These are phyloP conservation scores for Lepidostoma basale DNA, from an alignment of 1,140 invertebrate genomes.

Conservation along the genomic window DNA sequence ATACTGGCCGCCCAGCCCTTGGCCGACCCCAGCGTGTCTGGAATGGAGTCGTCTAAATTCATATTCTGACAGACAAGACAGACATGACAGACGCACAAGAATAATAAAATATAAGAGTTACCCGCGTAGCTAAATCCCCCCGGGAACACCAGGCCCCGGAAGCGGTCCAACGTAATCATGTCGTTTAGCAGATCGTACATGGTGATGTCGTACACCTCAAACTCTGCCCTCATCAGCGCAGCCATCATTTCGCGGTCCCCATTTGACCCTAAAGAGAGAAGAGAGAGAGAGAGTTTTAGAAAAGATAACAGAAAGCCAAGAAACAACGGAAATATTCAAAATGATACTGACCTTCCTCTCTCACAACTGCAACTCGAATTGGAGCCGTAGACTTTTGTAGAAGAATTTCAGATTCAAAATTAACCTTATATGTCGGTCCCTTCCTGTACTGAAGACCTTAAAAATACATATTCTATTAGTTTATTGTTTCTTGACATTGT, in stretches of 20 bases:
- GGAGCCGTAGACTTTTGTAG: conserved; percentile 54
- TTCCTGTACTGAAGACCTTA: conserved; percentile 64
- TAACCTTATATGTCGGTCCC: conserved; percentile 70
- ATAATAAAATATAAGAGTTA: conserved; percentile 48
- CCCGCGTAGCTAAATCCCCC: conserved; percentile 98
- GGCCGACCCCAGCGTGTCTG: conserved; percentile 94
- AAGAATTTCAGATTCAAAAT: conserved; percentile 71
- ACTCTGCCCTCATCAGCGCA: conserved; percentile 89
- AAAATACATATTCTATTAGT: conserved; percentile 24
- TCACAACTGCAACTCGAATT: conserved; percentile 84
- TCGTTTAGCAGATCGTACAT: conserved; percentile 85
- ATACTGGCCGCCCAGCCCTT: conserved; percentile 97
- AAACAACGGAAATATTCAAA: not conserved
- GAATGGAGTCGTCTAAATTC: not conserved
- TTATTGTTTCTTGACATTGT: no score
- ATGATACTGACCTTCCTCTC: conserved; percentile 82
- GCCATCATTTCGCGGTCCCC: conserved; percentile 97
- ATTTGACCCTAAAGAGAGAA: conserved; percentile 68
- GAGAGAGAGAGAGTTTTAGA: not conserved
- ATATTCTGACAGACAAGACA: not conserved
- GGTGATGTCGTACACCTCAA: conserved; percentile 90
- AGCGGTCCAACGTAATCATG: conserved; percentile 75
- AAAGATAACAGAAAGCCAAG: not conserved
- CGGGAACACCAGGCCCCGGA: conserved; percentile 91
- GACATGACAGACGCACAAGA: not conserved